Evolutionary conservation across 1,140 invertebrate genomes (phyloP).

Genomic region (Phocides pigmalion): DNA sequence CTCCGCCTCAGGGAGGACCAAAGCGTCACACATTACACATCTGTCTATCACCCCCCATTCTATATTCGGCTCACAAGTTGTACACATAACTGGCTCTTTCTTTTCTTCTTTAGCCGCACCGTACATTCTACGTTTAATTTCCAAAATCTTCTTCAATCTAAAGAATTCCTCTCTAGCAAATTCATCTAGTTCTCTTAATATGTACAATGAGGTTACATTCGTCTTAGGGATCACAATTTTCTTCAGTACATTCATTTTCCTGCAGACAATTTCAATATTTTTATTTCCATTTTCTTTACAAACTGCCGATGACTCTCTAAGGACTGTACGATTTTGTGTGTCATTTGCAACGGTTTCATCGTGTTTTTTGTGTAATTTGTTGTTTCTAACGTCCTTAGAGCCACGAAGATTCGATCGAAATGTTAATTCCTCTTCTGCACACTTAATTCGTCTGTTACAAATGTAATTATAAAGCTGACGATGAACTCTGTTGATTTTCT

Average conservation of each 20-base stretch:
- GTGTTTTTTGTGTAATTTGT: too few relatives aligned
- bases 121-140: slow-evolving; percentile 82
- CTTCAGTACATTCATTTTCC: slow-evolving; percentile 93
- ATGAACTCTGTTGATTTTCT: slow-evolving; percentile 43
- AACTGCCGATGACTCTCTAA: slow-evolving; percentile 51
- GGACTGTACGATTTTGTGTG: slow-evolving; percentile 48
- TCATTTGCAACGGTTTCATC: not conserved
- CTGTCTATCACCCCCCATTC: slow-evolving; percentile 16
- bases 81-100: slow-evolving; percentile 14
- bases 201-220: slow-evolving; percentile 89
- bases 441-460: slow-evolving; percentile 2
- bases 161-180: slow-evolving; percentile 94
- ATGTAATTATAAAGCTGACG: slow-evolving; percentile 33
- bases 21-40: slow-evolving; percentile 35
- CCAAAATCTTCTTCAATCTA: slow-evolving; percentile 90
- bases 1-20: slow-evolving; percentile 13
- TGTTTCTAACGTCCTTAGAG: too few relatives aligned
- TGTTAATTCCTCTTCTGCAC: not conserved
- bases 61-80: slow-evolving; percentile 10
- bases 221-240: slow-evolving; percentile 92
- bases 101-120: slow-evolving; percentile 27
- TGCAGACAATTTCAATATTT: slow-evolving; percentile 54
- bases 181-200: slow-evolving; percentile 92
- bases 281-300: slow-evolving; percentile 14
- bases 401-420: not conserved